These are phyloP conservation scores for Tamandua tetradactyla DNA, from an alignment of 2,797 vertebrate species.

Conservation along the genomic window DNA sequence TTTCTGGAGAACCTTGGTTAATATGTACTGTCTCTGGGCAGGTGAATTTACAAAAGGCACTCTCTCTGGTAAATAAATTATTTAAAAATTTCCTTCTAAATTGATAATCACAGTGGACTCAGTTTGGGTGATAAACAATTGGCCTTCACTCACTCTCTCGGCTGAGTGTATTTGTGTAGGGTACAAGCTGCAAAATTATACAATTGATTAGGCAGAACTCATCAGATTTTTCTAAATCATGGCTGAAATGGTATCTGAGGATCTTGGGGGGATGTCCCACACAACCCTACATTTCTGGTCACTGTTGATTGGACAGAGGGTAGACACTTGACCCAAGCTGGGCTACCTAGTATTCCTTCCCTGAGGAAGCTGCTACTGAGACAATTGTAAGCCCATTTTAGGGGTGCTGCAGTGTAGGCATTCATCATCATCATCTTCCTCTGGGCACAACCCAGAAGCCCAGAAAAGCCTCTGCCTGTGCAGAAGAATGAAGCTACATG, in stretches of 20 bases:
- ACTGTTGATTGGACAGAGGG: not conserved
- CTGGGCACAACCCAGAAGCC: not conserved
- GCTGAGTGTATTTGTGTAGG: not conserved
- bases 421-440: not conserved
- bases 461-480: not conserved
- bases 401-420: not conserved
- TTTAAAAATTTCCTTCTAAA: not conserved
- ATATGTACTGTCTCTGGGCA: not conserved
- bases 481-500: not conserved
- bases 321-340: not conserved
- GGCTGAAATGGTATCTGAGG: not conserved
- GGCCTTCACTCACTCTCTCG: not conserved
- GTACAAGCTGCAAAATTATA: not conserved
- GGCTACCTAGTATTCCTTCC: not conserved
- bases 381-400: not conserved
- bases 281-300: not conserved
- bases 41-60: not conserved
- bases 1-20: no score
- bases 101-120: not conserved
- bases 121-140: not conserved
- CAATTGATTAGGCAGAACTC: not conserved
- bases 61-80: not conserved
- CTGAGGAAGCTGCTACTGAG: not conserved
- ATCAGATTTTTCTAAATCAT: not conserved
- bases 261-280: not conserved